Conservation (phyloP, 1,140 invertebrate species). For the Ephestia elutella region DNA sequence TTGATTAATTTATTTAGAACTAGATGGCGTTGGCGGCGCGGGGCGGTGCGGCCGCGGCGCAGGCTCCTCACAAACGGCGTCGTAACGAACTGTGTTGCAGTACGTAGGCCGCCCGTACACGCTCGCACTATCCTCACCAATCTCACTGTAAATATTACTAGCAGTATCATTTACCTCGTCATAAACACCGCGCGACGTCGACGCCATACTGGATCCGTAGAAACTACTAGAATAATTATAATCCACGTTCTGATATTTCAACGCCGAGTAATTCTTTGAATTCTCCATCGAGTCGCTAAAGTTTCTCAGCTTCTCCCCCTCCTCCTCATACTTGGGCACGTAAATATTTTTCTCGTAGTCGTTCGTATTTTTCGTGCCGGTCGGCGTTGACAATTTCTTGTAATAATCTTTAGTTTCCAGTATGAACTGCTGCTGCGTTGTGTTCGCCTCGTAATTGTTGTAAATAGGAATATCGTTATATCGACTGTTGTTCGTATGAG, state of each 20-base stretch:
- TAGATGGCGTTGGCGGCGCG: slow-evolving; percentile 57
- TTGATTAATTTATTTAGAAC: slow-evolving; percentile 33
- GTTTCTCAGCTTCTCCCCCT: slow-evolving; percentile 51
- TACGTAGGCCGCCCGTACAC: slow-evolving; percentile 27
- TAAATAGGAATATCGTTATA: slow-evolving; percentile 53
- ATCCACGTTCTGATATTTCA: slow-evolving; percentile 61
- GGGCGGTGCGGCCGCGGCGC: slow-evolving; percentile 54
- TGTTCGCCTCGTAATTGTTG: slow-evolving; percentile 54
- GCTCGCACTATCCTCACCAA: slow-evolving; percentile 29
- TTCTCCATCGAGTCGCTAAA: slow-evolving; percentile 59
- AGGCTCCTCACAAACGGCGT: slow-evolving; percentile 53
- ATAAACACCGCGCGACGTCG: slow-evolving; percentile 35
- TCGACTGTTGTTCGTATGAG: slow-evolving; percentile 21
- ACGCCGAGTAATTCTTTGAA: slow-evolving; percentile 60
- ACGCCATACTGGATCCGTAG: slow-evolving; percentile 27
- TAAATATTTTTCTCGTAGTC: slow-evolving; percentile 66
- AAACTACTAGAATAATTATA: slow-evolving; percentile 31
- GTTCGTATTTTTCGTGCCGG: slow-evolving; percentile 31
- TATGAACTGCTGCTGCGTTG: slow-evolving; percentile 51
- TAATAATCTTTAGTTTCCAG: slow-evolving; percentile 62
- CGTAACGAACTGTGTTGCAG: slow-evolving; percentile 43
- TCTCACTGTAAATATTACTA: slow-evolving; percentile 60
- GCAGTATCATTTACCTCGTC: slow-evolving; percentile 53
- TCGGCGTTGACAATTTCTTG: slow-evolving; percentile 55
- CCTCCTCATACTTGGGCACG: slow-evolving; percentile 52